Evolutionary conservation across 2,888 invertebrate genomes (phyloP).

Genomic region (Apamea monoglypha): DNA sequence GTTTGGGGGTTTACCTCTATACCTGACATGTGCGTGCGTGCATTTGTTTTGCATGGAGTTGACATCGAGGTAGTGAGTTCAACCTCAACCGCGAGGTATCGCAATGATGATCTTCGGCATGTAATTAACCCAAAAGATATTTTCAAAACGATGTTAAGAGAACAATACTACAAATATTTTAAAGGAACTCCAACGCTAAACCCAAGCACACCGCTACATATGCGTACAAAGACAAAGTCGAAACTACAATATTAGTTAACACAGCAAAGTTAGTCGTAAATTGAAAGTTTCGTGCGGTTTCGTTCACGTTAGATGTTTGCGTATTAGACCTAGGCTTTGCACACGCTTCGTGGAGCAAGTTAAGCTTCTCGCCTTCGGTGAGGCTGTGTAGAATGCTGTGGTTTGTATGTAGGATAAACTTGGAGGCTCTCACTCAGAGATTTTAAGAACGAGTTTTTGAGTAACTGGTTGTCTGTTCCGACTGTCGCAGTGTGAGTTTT

Average conservation of each 20-base stretch:
- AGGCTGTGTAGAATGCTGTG: slow-evolving; percentile 4
- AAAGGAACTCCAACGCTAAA: slow-evolving; percentile 13
- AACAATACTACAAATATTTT: background rate
- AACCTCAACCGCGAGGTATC: no score
- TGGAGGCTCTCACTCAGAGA: background rate
- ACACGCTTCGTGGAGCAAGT: slow-evolving; percentile 30
- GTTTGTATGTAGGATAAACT: slow-evolving; percentile 1
- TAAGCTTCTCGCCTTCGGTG: slow-evolving; percentile 31
- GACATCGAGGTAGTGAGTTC: no score
- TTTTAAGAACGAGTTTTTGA: background rate
- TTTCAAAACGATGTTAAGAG: background rate
- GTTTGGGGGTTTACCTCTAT: no score
- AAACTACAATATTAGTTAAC: slow-evolving; percentile 52
- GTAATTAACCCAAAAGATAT: no score
- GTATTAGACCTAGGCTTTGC: slow-evolving; percentile 37
- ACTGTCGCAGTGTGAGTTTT: no score
- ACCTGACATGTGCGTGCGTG: no score
- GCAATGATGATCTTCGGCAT: no score
- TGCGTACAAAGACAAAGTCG: slow-evolving; percentile 21
- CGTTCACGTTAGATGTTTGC: slow-evolving; percentile 39
- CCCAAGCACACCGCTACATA: background rate
- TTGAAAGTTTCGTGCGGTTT: slow-evolving; percentile 52
- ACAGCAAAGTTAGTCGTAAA: slow-evolving; percentile 40
- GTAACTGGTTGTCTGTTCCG: background rate
- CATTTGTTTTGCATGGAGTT: no score